Base-by-base conservation (phyloP, 1,140 invertebrate species). In the Oncopeltus fasciatus region DNA sequence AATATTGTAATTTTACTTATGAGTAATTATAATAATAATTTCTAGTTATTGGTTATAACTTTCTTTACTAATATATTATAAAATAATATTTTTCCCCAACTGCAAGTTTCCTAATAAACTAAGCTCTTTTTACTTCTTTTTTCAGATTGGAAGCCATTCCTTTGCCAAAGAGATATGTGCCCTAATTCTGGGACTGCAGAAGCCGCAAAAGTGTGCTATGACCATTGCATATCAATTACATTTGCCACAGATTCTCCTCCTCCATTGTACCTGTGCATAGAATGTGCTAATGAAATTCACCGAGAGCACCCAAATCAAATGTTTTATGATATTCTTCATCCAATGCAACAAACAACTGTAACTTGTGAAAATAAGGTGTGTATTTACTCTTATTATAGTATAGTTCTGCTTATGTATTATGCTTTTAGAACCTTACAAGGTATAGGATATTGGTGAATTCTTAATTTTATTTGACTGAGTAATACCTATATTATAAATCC, bases 341-440 rank as follows among this genome's bases (percentile, higher is more conserved):
- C 94, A 0, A 92, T 94, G 81, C 89, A 92, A 71, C 90, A 93
- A 78, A 88, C 94, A 14, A 91, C 92, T 1, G 88, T 91, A 78
- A 83, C 90, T 57, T 98, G 95, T 74, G 95, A 98, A 75, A 97
- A 97, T 73, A 98, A 98, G 81, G 92, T 92, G 18, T 26, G 44
- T 20, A 5, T 4, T 9, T 9, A 1, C 4, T 46, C 44, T 12
- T 20, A 20, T 9, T 20, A 46, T 46, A 38, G 5, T 9, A 38
- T 9, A 38, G 16, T 16, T 38, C 16, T 38, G 33, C 5, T 38
- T 5, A 38, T 38, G 33, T 38, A 38, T 38, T 16, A n/a, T n/a
- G n/a, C n/a, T n/a, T n/a, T n/a, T n/a, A n/a, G n/a, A n/a, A n/a
- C n/a, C n/a, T n/a, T n/a, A n/a, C n/a, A n/a, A n/a, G n/a, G n/a